Evolutionary conservation across 2,797 vertebrate species (phyloP).

Genomic region (Huso huso): DNA sequence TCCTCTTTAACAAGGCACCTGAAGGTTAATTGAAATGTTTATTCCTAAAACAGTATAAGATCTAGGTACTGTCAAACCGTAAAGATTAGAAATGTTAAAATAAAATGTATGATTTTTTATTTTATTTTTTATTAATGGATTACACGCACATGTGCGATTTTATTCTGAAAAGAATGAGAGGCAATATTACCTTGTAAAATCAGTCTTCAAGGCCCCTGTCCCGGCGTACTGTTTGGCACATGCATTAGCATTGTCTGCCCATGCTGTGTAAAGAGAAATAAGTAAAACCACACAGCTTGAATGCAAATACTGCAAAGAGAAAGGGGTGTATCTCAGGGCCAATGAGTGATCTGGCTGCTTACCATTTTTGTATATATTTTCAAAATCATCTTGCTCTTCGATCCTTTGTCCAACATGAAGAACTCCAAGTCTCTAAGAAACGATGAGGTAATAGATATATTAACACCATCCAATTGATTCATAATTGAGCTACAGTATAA

Average conservation of each 20-base stretch:
- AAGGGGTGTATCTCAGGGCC: background rate
- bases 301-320: background rate
- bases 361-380: slow-evolving; percentile 93
- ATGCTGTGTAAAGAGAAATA: slow-evolving; percentile 57
- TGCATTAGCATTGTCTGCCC: slow-evolving; percentile 93
- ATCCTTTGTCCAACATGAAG: slow-evolving; percentile 77
- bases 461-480: too few relatives aligned
- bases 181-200: slow-evolving; percentile 77
- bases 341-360: slow-evolving; percentile 16
- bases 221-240: slow-evolving; percentile 96
- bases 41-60: background rate
- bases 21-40: too few relatives aligned
- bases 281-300: background rate
- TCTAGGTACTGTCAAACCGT: background rate
- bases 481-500: too few relatives aligned
- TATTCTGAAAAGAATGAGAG: background rate
- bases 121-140: too few relatives aligned
- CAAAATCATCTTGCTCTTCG: slow-evolving; percentile 86
- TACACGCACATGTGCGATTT: too few relatives aligned
- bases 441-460: slow-evolving; percentile 2
- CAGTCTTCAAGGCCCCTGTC: slow-evolving; percentile 90
- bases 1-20: too few relatives aligned
- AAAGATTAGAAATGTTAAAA: background rate
- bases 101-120: background rate
- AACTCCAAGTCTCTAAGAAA: slow-evolving; percentile 74